These are phyloP conservation scores for Nematolebias whitei DNA, from an alignment of 2,113 vertebrate species.

Conservation along the genomic window DNA sequence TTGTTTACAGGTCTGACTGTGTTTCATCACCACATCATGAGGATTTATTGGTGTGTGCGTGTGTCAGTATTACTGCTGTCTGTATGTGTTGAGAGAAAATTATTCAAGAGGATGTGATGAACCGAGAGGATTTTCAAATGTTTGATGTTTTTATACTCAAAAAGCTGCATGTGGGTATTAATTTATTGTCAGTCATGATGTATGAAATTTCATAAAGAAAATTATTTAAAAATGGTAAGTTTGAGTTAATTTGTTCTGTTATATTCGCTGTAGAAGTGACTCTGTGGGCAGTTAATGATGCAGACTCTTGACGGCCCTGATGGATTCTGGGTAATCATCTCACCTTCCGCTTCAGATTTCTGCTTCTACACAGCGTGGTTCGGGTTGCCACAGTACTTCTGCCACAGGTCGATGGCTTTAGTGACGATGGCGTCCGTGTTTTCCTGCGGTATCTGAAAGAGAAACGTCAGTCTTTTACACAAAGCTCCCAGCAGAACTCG, in stretches of 20 bases:
- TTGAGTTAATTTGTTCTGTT: conserved; percentile 11
- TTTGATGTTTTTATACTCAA: conserved; percentile 86
- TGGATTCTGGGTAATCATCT: conserved; percentile 20
- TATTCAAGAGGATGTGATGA: conserved; percentile 84
- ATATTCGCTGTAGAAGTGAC: too few relatives aligned
- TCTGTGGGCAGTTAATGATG: conserved; percentile 26
- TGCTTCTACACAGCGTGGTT: conserved; percentile 84
- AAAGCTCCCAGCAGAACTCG: too few relatives aligned
- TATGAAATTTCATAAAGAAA: conserved; percentile 91
- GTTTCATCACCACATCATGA: conserved; percentile 5
- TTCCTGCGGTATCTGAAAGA: conserved; percentile 90
- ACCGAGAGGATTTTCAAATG: conserved; percentile 81
- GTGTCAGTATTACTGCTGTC: conserved; percentile 54
- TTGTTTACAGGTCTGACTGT: conserved; percentile 40
- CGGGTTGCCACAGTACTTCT: conserved; percentile 91
- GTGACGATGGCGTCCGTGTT: conserved; percentile 96
- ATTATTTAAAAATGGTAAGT: conserved; percentile 63
- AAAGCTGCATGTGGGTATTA: conserved; percentile 91
- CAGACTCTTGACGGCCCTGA: neutral
- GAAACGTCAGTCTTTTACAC: neutral
- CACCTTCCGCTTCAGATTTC: neutral
- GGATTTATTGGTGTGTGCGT: conserved; percentile 29
- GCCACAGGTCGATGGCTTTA: conserved; percentile 97
- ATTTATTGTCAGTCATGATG: conserved; percentile 93
- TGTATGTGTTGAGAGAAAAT: conserved; percentile 67